Conservation (phyloP, 2,797 vertebrate genomes). For the Artibeus jamaicensis region DNA sequence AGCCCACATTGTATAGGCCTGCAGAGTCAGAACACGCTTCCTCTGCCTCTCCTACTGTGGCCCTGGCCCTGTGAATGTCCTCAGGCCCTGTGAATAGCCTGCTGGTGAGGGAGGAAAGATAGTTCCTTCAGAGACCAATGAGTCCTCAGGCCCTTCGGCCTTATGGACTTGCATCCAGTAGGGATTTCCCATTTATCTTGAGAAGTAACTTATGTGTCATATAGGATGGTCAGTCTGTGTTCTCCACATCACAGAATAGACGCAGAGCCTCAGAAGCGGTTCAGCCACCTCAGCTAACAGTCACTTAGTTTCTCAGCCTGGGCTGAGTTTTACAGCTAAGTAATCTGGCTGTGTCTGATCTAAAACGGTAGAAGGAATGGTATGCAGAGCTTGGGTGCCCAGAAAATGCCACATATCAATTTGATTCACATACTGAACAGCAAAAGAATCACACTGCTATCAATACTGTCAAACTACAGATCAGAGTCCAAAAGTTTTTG, state of each 20-base stretch:
- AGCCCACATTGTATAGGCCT: neutral
- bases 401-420: neutral
- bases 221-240: neutral
- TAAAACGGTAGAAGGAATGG: neutral
- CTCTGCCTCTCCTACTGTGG: neutral
- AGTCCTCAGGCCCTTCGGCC: neutral
- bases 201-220: neutral
- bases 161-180: slow-evolving; percentile 12
- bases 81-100: neutral
- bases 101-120: neutral
- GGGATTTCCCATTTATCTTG: neutral
- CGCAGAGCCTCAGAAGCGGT: neutral
- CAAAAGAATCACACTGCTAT: neutral
- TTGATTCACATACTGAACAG: neutral
- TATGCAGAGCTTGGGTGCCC: neutral
- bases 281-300: neutral
- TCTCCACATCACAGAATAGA: neutral
- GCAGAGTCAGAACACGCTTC: neutral
- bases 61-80: neutral
- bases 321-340: neutral
- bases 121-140: neutral
- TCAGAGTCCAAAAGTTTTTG: neutral
- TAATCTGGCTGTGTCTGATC: neutral
- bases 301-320: neutral
- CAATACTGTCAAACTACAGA: neutral